Base-by-base conservation (phyloP, 2,797 vertebrate genomes). In the Gymnodraco acuticeps region DNA sequence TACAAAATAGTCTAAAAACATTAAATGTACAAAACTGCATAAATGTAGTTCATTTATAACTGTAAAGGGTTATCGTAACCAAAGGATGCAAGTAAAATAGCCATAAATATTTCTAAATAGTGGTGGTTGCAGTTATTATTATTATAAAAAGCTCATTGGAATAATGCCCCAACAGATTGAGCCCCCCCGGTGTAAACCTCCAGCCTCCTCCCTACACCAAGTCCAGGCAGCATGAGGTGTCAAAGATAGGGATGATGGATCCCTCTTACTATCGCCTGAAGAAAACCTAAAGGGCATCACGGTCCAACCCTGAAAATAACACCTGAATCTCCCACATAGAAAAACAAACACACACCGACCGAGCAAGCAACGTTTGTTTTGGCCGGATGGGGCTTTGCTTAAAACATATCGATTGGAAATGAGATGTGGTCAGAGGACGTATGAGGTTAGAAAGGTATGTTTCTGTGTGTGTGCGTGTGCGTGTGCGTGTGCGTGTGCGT, bases 361-460 rank as follows among this genome's bases (percentile, higher is more conserved):
- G 3, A 48, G 67, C 77, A 64, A 64, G 81, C 60, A 77, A 68
- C 73, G 85, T 89, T 90, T 90, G 88, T 80, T 84, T 81, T 71
- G 75, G 62, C 53, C 13, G 31, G 78, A 82, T 64, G 76, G 60
- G 45, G 73, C 75, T 73, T 71, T 46, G 27, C 80, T 88, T 90
- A 88, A 87, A 91, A 86, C 80, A 71, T 80, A 92, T 92, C 42
- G 92, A 93, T 90, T 66, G 75, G 80, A 89, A 93, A 84, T 79
- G 77, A 89, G 86, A 89, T 87, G 89, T 86, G 85, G 87, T 88
- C 78, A 70, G 71, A 87, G 81, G 77, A 75, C 77, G 84, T 83
- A 84, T 66, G 81, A 86, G 78, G 82, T 60, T 75, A 53, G 53
- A 64, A 72, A 69, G 51, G 64, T 61, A n/a, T 78, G 70, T 72